A percentile compares a stretch with the other conserved stretches of the same genome.
Evolutionary conservation across 2,888 invertebrate genomes (phyloP).

Genomic region (Pogonocherus hispidulus): DNA sequence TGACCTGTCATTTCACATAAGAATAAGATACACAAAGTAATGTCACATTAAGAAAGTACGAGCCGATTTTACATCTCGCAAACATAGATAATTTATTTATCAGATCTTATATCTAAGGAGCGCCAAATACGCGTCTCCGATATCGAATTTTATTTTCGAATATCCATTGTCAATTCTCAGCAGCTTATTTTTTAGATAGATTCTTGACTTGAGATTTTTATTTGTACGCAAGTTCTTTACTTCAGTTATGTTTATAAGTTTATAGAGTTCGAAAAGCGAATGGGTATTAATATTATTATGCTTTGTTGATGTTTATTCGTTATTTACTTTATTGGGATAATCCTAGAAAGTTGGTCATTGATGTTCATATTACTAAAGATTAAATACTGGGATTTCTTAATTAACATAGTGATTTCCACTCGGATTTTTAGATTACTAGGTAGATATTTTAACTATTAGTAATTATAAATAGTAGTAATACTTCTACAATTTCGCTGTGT

Average conservation of each 20-base stretch:
- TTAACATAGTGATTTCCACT: too few species aligned
- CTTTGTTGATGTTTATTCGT: conserved; percentile 8
- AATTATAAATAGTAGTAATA: too few species aligned
- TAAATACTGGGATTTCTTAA: conserved; percentile 18
- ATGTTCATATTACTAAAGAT: not conserved
- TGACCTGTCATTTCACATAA: too few species aligned
- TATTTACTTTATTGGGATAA: conserved; percentile 11
- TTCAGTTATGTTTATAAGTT: not conserved
- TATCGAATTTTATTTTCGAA: not conserved
- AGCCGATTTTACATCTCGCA: not conserved
- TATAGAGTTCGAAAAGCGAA: not conserved
- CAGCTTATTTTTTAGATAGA: conserved; percentile 1
- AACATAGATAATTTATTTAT: too few species aligned
- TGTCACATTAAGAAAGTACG: not conserved
- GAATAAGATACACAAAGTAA: too few species aligned
- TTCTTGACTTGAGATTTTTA: not conserved
- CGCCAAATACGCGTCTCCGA: not conserved
- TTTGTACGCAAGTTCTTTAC: not conserved
- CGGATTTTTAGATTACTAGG: too few species aligned
- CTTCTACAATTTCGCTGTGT: too few species aligned
- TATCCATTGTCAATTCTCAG: not conserved
- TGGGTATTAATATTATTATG: not conserved
- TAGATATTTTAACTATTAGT: too few species aligned
- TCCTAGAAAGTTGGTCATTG: conserved; percentile 15
- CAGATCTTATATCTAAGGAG: not conserved